Percentiles rank a stretch among this genome's conserved stretches.
phyloP scores from a whole-genome alignment of 2,888 invertebrate genomes.

The Sarcophaga variegata region DNA sequence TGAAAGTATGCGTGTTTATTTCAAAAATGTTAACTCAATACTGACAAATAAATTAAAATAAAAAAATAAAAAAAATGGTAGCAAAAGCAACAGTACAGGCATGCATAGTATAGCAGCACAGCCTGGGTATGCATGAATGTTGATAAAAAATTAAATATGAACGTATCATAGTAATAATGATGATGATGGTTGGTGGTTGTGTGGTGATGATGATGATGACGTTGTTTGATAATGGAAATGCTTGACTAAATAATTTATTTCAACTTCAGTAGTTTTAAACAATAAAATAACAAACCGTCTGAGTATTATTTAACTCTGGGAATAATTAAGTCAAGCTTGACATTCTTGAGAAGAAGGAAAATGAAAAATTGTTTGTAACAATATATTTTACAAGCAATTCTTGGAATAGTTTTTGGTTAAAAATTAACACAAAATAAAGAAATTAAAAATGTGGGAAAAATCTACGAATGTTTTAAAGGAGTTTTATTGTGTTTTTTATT shows the following conservation, averaged over 20 bases:
- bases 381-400: background rate
- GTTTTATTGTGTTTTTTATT: background rate
- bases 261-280: conserved; percentile 47
- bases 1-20: background rate
- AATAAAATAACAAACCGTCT: conserved; percentile 12
- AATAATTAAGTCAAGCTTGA: conserved; percentile 53
- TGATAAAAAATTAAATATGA: conserved; percentile 6
- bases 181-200: conserved; percentile 16
- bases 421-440: background rate
- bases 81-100: background rate
- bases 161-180: conserved; percentile 35
- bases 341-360: conserved; percentile 42
- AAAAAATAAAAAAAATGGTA: background rate
- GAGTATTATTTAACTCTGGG: conserved; percentile 35
- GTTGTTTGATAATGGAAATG: conserved; percentile 42
- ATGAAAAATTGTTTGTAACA: conserved; percentile 21
- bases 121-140: conserved; percentile 1
- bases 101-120: background rate
- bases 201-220: conserved; percentile 35
- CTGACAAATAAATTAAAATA: background rate
- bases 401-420: conserved; percentile 6
- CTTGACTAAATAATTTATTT: conserved; percentile 56
- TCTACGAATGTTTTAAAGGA: background rate
- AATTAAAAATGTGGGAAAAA: background rate
- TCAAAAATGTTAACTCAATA: background rate